Conservation (phyloP, 2,113 vertebrate genomes). For the Epinephelus fuscoguttatus region DNA sequence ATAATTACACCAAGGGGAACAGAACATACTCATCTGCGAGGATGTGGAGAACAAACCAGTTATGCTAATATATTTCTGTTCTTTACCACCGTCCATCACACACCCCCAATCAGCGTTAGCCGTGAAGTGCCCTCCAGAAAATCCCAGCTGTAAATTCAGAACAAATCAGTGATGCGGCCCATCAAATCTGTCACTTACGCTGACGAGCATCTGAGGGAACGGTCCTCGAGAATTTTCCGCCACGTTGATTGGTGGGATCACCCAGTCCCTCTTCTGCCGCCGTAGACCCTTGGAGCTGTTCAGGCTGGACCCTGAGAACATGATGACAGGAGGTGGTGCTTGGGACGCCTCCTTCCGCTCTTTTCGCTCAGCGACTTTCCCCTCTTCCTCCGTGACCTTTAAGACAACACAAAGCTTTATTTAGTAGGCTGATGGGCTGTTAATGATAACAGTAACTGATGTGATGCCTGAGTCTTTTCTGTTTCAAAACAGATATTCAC, state of each 20-base stretch:
- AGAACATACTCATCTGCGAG: slow-evolving; percentile 66
- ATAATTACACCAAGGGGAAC: slow-evolving; percentile 69
- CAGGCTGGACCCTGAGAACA: slow-evolving; percentile 83
- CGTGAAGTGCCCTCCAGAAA: slow-evolving; percentile 51
- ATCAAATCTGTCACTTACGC: slow-evolving; percentile 87
- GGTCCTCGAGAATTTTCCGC: slow-evolving; percentile 96
- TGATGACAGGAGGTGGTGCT: slow-evolving; percentile 81
- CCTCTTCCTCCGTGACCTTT: slow-evolving; percentile 69
- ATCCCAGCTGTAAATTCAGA: slow-evolving; percentile 55
- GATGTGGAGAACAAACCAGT: slow-evolving; percentile 58
- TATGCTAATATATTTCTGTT: slow-evolving; percentile 65
- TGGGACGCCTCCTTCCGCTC: slow-evolving; percentile 57
- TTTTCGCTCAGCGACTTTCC: slow-evolving; percentile 50
- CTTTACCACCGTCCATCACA: slow-evolving; percentile 55
- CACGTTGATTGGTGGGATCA: slow-evolving; percentile 98
- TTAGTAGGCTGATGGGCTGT: slow-evolving; percentile 7
- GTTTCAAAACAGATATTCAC: slow-evolving; percentile 17
- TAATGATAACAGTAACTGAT: slow-evolving; percentile 18
- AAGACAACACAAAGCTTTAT: slow-evolving; percentile 50
- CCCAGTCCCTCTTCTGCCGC: slow-evolving; percentile 96
- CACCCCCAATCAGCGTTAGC: slow-evolving; percentile 54
- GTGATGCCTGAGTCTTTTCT: background rate
- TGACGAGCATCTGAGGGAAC: slow-evolving; percentile 96
- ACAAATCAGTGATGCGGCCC: slow-evolving; percentile 44
- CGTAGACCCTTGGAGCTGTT: slow-evolving; percentile 84